Base-by-base conservation (phyloP, 2,888 invertebrate genomes). In the Drosophila affinis region DNA sequence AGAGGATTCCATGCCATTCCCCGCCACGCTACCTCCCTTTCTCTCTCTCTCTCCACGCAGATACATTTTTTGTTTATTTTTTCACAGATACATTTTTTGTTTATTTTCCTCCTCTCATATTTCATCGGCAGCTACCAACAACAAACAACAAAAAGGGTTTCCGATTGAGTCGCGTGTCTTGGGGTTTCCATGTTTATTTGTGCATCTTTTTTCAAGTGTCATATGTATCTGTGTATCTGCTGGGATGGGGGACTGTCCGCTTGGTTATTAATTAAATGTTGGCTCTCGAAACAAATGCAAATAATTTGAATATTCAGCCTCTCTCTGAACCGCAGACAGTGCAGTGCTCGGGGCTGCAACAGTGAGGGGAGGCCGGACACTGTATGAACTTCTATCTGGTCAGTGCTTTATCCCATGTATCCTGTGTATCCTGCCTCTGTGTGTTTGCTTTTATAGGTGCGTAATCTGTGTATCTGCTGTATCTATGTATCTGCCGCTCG, bases 261-360 rank as follows among this genome's bases (percentile, higher is more conserved):
- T 10, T 21, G 72, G 71, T 62, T 72, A 72, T 72, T 72, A 72
- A 72, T 72, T 72, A 72, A 72, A 72, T 72, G 57, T 68, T 46
- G 45, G 45, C 57, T 68, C 57, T 68, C 68, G 45, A 60, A 34
- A 60, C 55, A 46, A 60, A 70, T 70, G 67, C 73, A 73, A 74
- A 74, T 61, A 72, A 51, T 72, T 72, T 27, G 54, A 54, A 62
- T 32, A 58, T 48, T 46, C 64, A 27, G 3, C 47, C 27, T 27
- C 27, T 29, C 29, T 24, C n/a, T 29, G 32, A 53, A 54, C 44
- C 55, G 55, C 65, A 67, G 67, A 65, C 64, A 54, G 44, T n/a
- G 54, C 64, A 54, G 44, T n/a, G n/a, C n/a, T n/a, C 14, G 39
- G 39, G 39, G 39, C 39, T n/a, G 2, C 39, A 14, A n/a, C n/a